phyloP scores from a whole-genome alignment of 2,797 vertebrate genomes.

The Sphenodon punctatus region DNA sequence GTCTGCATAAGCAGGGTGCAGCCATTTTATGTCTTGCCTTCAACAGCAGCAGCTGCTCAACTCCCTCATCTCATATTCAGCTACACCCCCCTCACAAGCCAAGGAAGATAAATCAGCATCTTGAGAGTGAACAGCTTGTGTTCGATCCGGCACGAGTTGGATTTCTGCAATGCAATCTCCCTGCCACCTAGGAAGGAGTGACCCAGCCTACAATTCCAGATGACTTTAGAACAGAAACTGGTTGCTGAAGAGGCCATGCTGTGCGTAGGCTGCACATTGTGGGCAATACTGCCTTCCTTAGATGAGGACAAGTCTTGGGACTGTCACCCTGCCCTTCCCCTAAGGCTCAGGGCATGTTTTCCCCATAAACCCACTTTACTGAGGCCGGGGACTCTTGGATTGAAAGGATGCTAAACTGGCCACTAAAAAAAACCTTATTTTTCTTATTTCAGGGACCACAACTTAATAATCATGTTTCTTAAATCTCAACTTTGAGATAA shows the following conservation, averaged over 20 bases:
- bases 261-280: neutral
- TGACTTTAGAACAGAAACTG: neutral
- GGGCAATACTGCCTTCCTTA: accelerated
- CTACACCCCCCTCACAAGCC: accelerated
- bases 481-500: neutral
- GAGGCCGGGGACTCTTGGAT: neutral
- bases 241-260: neutral
- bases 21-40: neutral
- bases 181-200: neutral
- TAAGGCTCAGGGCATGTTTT: no score
- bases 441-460: neutral
- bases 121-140: neutral
- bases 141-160: accelerated
- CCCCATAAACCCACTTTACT: neutral
- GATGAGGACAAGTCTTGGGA: neutral
- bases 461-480: neutral
- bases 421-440: neutral
- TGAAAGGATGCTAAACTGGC: neutral
- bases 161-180: accelerated
- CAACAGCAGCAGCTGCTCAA: neutral
- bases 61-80: neutral
- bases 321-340: accelerated
- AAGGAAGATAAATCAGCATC: neutral
- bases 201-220: accelerated
- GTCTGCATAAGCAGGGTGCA: accelerated